A percentile compares a stretch with the other conserved stretches of the same genome.
phyloP scores from a whole-genome alignment of 2,797 vertebrate species.

The Anguilla obscura region DNA sequence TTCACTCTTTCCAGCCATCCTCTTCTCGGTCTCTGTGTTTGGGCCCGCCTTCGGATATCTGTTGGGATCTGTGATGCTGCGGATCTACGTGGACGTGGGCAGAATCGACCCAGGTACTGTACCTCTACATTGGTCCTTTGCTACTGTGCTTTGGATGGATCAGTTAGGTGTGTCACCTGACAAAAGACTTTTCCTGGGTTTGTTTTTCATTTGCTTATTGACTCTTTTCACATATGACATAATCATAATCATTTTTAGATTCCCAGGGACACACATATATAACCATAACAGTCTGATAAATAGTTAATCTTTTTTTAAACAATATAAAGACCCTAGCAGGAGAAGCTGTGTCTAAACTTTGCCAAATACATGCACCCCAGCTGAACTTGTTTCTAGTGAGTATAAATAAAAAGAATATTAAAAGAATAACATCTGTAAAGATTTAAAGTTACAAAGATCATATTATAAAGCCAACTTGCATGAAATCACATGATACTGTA shows the following conservation, averaged over 20 bases:
- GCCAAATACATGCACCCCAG: not conserved
- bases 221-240: not conserved
- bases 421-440: not conserved
- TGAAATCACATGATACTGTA: not conserved
- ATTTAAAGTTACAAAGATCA: not conserved
- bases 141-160: not conserved
- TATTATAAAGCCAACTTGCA: not conserved
- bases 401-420: not conserved
- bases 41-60: slow-evolving; percentile 92
- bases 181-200: not conserved
- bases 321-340: not conserved
- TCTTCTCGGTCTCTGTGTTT: slow-evolving; percentile 89
- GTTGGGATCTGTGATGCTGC: slow-evolving; percentile 83
- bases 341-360: not conserved
- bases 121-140: not conserved
- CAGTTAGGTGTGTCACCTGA: not conserved
- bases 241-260: not conserved
- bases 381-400: too few species aligned
- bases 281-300: not conserved
- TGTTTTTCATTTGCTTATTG: not conserved
- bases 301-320: not conserved
- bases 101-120: slow-evolving; percentile 69
- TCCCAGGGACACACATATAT: not conserved
- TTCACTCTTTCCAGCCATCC: slow-evolving; percentile 77
- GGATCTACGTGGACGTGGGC: slow-evolving; percentile 88